A percentile compares a stretch with the other conserved stretches of the same genome.
These are phyloP conservation scores for Armadillidium nasatum DNA, from an alignment of 1,140 invertebrate species.

Conservation along the genomic window DNA sequence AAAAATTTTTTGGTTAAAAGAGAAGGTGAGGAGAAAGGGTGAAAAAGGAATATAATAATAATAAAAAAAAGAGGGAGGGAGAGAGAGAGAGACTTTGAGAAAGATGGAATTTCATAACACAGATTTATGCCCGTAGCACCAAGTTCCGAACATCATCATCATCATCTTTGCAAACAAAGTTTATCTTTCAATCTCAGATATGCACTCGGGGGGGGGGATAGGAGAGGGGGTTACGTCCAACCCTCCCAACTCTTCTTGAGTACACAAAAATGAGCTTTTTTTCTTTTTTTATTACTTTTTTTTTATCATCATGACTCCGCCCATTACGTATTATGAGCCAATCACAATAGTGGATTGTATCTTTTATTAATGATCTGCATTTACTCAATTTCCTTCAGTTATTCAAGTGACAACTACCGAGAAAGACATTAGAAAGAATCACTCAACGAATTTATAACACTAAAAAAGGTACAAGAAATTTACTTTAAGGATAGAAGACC, in stretches of 20 bases:
- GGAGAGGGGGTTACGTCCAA: too few species aligned
- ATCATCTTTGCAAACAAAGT: conserved; percentile 1
- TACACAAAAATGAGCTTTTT: background rate
- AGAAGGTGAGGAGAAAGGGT: too few species aligned
- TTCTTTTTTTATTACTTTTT: background rate
- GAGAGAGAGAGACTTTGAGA: too few species aligned
- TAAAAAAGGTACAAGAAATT: too few species aligned
- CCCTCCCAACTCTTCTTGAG: background rate
- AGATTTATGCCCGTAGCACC: too few species aligned
- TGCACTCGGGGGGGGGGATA: background rate
- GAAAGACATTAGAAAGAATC: background rate
- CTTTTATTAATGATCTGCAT: conserved; percentile 3
- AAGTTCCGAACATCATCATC: background rate
- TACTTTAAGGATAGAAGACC: too few species aligned
- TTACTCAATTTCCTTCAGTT: conserved; percentile 11
- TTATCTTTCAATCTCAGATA: conserved; percentile 8
- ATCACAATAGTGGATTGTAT: background rate
- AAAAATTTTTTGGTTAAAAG: too few species aligned
- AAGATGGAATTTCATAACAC: too few species aligned
- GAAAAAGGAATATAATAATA: too few species aligned
- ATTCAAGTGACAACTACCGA: conserved; percentile 6
- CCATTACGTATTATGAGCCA: conserved; percentile 2
- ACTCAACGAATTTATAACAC: too few species aligned
- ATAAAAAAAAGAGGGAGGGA: too few species aligned
- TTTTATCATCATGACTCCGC: background rate